phyloP scores from a whole-genome alignment of 2,113 vertebrate genomes.

The Candoia aspera region DNA sequence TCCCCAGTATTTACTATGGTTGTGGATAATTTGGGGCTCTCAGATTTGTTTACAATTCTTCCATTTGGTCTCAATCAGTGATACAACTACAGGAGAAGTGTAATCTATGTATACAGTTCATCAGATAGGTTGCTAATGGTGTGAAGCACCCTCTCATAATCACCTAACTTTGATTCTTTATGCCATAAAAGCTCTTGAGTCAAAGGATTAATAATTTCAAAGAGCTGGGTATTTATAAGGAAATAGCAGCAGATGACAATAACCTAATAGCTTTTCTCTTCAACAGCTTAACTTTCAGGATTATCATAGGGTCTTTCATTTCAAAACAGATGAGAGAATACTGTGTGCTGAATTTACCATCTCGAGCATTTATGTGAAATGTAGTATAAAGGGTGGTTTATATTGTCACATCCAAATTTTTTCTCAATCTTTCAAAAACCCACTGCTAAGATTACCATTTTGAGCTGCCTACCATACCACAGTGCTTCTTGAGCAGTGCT shows the following conservation, averaged over 20 bases:
- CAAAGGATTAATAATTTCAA: background rate
- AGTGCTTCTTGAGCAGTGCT: background rate
- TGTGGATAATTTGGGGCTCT: background rate
- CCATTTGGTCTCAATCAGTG: background rate
- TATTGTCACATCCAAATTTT: background rate
- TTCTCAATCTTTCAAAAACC: background rate
- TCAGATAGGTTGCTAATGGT: background rate
- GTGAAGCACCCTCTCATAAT: background rate
- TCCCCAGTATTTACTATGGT: background rate
- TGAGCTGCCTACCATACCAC: background rate
- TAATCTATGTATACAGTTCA: background rate
- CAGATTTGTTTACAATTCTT: background rate
- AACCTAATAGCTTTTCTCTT: background rate
- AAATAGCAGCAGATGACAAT: background rate
- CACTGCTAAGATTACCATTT: background rate
- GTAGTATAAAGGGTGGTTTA: background rate
- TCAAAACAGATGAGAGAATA: background rate
- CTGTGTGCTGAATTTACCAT: background rate
- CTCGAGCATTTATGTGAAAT: background rate
- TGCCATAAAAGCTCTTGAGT: background rate
- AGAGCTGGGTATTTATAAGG: background rate
- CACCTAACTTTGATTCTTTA: background rate
- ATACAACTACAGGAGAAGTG: background rate
- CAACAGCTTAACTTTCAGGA: background rate
- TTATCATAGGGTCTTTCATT: background rate